Conservation (phyloP, 2,797 vertebrate genomes). For the Muscicapa striata region DNA sequence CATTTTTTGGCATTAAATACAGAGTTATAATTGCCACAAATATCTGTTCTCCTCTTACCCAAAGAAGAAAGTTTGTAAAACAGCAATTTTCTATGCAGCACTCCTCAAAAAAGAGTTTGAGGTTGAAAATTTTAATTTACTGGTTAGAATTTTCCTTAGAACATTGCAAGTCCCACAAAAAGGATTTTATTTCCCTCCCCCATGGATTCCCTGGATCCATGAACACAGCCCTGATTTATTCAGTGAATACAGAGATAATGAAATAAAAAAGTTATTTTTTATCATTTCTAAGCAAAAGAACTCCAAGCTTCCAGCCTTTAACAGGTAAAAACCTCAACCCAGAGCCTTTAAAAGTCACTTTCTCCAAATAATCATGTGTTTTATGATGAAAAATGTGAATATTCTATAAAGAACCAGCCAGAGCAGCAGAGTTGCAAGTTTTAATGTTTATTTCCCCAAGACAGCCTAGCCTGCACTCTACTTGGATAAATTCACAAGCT, state of each 20-base stretch:
- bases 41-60: neutral
- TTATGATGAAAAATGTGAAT: fast-evolving
- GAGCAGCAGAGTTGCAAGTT: conserved; percentile 76
- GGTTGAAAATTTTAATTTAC: fast-evolving
- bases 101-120: neutral
- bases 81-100: neutral
- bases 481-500: conserved; percentile 87
- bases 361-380: fast-evolving
- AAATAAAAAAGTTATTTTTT: neutral
- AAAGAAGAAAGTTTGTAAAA: too few relatives aligned
- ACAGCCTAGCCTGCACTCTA: conserved; percentile 94
- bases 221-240: neutral
- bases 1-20: neutral
- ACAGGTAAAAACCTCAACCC: neutral
- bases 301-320: fast-evolving
- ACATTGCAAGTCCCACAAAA: neutral
- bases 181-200: neutral
- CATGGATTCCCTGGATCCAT: fast-evolving
- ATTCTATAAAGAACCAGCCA: neutral
- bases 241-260: fast-evolving
- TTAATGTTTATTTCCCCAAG: conserved; percentile 99
- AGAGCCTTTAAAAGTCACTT: neutral
- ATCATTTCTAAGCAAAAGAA: neutral
- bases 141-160: fast-evolving
- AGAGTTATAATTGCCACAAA: neutral